These are phyloP conservation scores for Andrena minutula DNA, from an alignment of 2,888 invertebrate genomes.

Conservation along the genomic window DNA sequence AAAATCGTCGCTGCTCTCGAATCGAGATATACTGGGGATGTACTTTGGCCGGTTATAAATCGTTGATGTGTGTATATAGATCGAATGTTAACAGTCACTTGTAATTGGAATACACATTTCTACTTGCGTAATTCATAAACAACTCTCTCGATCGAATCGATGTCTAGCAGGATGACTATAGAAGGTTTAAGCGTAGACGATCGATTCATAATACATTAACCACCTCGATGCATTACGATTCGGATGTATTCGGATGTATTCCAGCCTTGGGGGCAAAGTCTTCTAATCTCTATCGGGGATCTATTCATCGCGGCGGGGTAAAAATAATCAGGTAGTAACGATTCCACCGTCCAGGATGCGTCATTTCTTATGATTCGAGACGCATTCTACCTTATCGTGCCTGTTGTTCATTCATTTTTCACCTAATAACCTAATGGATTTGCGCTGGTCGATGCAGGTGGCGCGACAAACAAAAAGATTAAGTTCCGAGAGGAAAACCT, in stretches of 20 bases:
- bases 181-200: neutral
- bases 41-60: neutral
- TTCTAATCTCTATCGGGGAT: slow-evolving; percentile 23
- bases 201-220: slow-evolving; percentile 19
- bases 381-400: neutral
- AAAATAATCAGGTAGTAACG: neutral
- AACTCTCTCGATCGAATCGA: neutral
- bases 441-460: neutral
- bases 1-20: neutral
- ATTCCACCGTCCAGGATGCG: neutral
- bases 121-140: neutral
- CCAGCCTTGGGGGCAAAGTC: slow-evolving; percentile 17
- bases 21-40: neutral
- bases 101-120: neutral
- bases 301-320: slow-evolving; percentile 23
- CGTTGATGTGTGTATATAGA: neutral
- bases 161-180: neutral
- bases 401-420: neutral
- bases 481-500: no score
- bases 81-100: neutral
- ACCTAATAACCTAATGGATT: neutral
- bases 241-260: slow-evolving; percentile 42
- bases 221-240: neutral
- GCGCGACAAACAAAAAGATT: neutral
- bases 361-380: neutral